Base-by-base conservation (phyloP, 2,888 invertebrate genomes). In the Aradus depressus region DNA sequence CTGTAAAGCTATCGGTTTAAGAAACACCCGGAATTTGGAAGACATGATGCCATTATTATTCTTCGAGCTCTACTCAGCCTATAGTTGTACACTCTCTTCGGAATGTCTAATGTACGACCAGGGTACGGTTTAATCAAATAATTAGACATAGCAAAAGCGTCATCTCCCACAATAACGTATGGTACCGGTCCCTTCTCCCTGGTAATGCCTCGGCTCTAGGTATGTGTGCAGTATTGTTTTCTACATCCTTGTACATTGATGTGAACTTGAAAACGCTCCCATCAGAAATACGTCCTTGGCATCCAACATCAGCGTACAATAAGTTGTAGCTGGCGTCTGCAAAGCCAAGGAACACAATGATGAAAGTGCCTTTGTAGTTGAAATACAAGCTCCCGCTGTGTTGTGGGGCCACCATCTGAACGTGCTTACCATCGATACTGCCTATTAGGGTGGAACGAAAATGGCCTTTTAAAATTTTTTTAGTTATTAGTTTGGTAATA, bases 321-420 rank as follows among this genome's bases (percentile, higher is more conserved):
- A 64, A 64, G 49, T 54, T 56, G 51, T 62, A 62, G 43, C 60
- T 57, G 48, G 61, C 57, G 57, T 62, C 58, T 44, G 55, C 57
- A 38, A 61, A 34, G 34, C 59, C 62, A 32, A 63, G 49, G 16
- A 61, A 53, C 12, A 61, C 59, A n/a, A n/a, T n/a, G n/a, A n/a
- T n/a, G n/a, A n/a, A n/a, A n/a, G n/a, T n/a, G n/a, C n/a, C n/a
- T n/a, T n/a, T n/a, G n/a, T n/a, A n/a, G n/a, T n/a, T n/a, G n/a
- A n/a, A n/a, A n/a, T n/a, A n/a, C n/a, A n/a, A n/a, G n/a, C n/a
- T n/a, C n/a, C n/a, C n/a, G n/a, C n/a, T n/a, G n/a, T n/a, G n/a
- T n/a, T n/a, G n/a, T n/a, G n/a, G n/a, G n/a, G n/a, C n/a, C n/a
- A n/a, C n/a, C n/a, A n/a, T n/a, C n/a, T n/a, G n/a, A n/a, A n/a